Evolutionary conservation across 2,113 vertebrate genomes (phyloP), one percentile per base, ranked within the genome.

Genomic region (Abramis brama): DNA sequence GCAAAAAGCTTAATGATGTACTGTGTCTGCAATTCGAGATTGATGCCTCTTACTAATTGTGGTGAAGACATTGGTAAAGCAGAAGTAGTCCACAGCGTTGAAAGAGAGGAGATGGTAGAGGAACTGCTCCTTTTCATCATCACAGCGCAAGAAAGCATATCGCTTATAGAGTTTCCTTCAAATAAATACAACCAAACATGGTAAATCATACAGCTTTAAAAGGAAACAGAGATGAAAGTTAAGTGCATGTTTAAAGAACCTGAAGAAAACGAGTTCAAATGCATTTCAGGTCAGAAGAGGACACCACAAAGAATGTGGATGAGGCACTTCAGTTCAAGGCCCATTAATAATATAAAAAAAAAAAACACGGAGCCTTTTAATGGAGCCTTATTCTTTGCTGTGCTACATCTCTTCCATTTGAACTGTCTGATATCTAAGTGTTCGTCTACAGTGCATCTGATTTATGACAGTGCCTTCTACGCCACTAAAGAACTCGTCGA

Each of bases 71-170:
- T 98, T 99, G 91, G 98, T 99, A 90, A 99, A 99, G 89, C 98
- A 99, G 86, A 99, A 99, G 94, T 99, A 99, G 94, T 99, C 98
- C 15, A 99, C 98, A 1, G 98, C 98, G 50, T 97, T 99, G 92
- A 99, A 99, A 88, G 98, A 99, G 60, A 99, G 94, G 57, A 99
- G 96, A 92, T 99, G 98, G 92, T 99, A 99, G 8, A 99, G 96
- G 91, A 99, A 99, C 87, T 99, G 98, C 89, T 99, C 98, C 92
- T 99, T 99, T 94, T 99, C 98, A 17, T 99, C 98, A 21, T 99
- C 98, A 30, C 98, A 99, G 91, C 97, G 97, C 68, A 99, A 96
- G 93, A 99, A 99, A 12, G 98, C 98, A 0, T 99, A 99, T 55
- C 97, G 98, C 89, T 99, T 99, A 92, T 99, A 99, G 57, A 99